These are phyloP conservation scores for Malurus melanocephalus DNA, from an alignment of 2,113 vertebrate species.

Conservation along the genomic window DNA sequence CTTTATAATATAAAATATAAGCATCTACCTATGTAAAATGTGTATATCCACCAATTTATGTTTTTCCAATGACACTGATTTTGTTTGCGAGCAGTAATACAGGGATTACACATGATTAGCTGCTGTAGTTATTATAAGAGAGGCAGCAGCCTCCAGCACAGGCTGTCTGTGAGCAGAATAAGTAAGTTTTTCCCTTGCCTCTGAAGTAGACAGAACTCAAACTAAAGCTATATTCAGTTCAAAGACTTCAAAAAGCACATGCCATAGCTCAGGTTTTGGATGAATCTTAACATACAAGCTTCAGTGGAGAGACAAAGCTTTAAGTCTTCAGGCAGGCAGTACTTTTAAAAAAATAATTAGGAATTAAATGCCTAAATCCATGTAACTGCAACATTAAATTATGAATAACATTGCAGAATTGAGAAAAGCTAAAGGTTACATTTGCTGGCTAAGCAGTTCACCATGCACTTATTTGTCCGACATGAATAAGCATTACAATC, in stretches of 20 bases:
- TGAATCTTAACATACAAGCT: background rate
- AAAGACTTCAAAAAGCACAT: slow-evolving; percentile 40
- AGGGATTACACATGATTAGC: slow-evolving; percentile 41
- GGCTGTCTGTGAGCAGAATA: slow-evolving; percentile 31
- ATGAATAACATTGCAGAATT: background rate
- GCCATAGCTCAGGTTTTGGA: slow-evolving; percentile 10
- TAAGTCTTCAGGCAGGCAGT: background rate
- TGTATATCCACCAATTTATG: background rate
- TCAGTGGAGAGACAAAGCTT: background rate
- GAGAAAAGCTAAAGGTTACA: background rate
- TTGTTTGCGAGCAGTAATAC: slow-evolving; percentile 1
- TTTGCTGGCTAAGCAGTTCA: background rate
- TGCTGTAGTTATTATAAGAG: background rate
- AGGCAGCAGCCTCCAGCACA: slow-evolving; percentile 22
- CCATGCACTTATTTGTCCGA: background rate
- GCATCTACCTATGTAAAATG: background rate
- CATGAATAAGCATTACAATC: background rate
- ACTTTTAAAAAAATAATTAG: slow-evolving; percentile 17
- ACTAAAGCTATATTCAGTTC: slow-evolving; percentile 25
- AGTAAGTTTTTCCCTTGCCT: background rate
- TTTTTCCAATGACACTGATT: background rate
- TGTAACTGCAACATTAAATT: background rate
- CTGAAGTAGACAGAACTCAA: slow-evolving; percentile 32
- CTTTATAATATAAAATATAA: background rate
- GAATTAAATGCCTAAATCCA: slow-evolving; percentile 12